A percentile compares a stretch with the other conserved stretches of the same genome.
phyloP scores from a whole-genome alignment of 1,140 invertebrate genomes.

The Trachymyrmex cornetzi region DNA sequence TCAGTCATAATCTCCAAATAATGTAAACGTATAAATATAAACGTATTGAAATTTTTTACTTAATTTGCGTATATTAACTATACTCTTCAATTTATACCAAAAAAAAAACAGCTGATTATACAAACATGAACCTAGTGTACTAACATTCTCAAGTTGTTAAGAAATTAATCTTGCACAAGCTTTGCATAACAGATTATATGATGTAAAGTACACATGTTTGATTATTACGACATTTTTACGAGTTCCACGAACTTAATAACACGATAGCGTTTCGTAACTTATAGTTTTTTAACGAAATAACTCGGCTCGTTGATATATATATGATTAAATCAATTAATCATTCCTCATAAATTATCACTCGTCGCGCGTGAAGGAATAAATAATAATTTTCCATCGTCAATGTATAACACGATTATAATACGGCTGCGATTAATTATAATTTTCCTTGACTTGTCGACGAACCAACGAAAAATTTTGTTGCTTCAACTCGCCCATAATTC shows the following conservation, averaged over 20 bases:
- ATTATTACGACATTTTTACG: constrained; percentile 26
- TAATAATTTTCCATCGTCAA: constrained; percentile 50
- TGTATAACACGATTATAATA: constrained; percentile 13
- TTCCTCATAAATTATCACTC: constrained; percentile 37
- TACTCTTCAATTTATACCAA: constrained; percentile 2
- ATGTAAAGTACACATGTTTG: background rate
- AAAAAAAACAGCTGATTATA: background rate
- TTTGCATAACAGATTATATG: constrained; percentile 26
- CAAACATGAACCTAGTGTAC: background rate
- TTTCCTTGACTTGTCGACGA: background rate
- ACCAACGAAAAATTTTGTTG: background rate
- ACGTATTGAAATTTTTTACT: background rate
- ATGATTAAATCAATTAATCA: constrained; percentile 53
- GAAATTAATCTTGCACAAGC: background rate
- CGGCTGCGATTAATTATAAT: constrained; percentile 6
- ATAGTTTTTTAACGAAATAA: constrained; percentile 42
- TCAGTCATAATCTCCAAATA: constrained; percentile 13
- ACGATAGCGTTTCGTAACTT: constrained; percentile 54
- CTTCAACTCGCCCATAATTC: constrained; percentile 9
- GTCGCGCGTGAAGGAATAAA: background rate
- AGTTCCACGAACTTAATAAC: constrained; percentile 46
- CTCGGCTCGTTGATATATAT: constrained; percentile 49
- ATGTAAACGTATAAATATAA: background rate
- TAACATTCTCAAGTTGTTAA: constrained; percentile 18
- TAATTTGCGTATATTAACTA: background rate